Base-by-base conservation (phyloP, 1,140 invertebrate genomes). In the Episyrphus balteatus region DNA sequence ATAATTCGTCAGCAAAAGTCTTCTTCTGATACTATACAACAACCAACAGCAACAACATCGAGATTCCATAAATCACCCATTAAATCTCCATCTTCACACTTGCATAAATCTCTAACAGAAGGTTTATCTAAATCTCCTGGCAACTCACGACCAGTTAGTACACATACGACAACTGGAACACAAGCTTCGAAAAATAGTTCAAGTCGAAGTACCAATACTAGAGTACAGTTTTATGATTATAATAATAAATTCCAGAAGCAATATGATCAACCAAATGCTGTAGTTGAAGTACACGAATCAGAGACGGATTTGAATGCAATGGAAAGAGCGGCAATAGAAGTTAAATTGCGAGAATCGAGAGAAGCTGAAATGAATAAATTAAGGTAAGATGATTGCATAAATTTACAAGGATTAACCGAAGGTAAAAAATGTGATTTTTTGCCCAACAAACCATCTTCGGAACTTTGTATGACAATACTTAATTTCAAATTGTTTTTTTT, bases 151-250 rank as follows among this genome's bases (percentile, higher is more conserved):
- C 54, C 42, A 11, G 58, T 26, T 26, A 17, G 18, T 39, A 11
- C 13, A 3, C 6, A 17, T 6, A 42, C 14, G 5, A 13, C 42
- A 17, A 34, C 48, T 21, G 36, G 34, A 36, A 30, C 19, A 8
- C 18, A 30, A 18, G 32, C 26, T 18, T 33, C 14, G 7, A 44
- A 42, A 33, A 38, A 34, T 9, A 40, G 15, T 17, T 33, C 37
- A 31, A 45, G 15, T 0, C 21, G 43, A 36, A 36, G 34, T 36
- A 36, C 14, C 34, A 26, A 26, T 8, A 26, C 21, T 0, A 41
- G 46, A 12, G 51, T 66, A n/a, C 55, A 66, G 34, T 66, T 58
- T 38, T 66, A 58, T 39, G 62, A 66, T 48, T 63, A 66, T 19
- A 56, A 62, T 17, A 66, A 63, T 42, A 66, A 62, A 36, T 62